Conservation (phyloP, 2,888 invertebrate genomes). For the Acrobasis repandana region DNA sequence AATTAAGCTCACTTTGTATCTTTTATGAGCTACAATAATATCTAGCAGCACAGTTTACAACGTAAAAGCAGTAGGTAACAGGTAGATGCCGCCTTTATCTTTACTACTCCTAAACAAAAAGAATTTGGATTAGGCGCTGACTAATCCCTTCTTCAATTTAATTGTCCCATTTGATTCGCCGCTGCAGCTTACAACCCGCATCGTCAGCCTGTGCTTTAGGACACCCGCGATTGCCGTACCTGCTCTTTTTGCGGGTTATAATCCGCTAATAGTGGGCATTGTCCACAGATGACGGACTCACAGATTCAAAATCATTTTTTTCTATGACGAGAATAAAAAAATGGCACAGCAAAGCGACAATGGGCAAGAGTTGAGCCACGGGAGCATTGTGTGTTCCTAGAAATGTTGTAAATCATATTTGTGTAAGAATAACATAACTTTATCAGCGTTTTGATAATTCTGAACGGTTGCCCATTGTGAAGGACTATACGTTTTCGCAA, state of each 20-base stretch:
- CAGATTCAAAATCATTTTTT: slow-evolving; percentile 54
- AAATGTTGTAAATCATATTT: slow-evolving; percentile 70
- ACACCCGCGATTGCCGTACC: slow-evolving; percentile 52
- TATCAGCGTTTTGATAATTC: slow-evolving; percentile 40
- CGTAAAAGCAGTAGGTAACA: background rate
- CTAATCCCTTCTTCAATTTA: background rate
- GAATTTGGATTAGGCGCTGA: background rate
- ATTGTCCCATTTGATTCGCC: background rate
- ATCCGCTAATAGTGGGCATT: slow-evolving; percentile 81
- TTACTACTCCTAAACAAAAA: background rate
- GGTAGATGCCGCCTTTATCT: background rate
- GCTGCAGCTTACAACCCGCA: background rate
- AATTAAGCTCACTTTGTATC: too few relatives aligned
- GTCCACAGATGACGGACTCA: slow-evolving; percentile 70
- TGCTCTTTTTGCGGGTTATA: slow-evolving; percentile 78
- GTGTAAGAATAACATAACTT: slow-evolving; percentile 56
- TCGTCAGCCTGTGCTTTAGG: slow-evolving; percentile 38
- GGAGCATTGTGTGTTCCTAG: slow-evolving; percentile 54
- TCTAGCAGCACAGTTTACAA: too few relatives aligned
- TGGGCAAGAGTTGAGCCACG: slow-evolving; percentile 69
- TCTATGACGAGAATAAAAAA: slow-evolving; percentile 38
- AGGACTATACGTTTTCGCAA: slow-evolving; percentile 47
- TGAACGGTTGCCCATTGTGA: slow-evolving; percentile 28
- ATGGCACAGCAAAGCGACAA: slow-evolving; percentile 48
- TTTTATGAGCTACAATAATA: too few relatives aligned